A percentile compares a stretch with the other conserved stretches of the same genome.
These are phyloP conservation scores for Cheilosia vernalis DNA, from an alignment of 2,888 invertebrate genomes.

Conservation along the genomic window DNA sequence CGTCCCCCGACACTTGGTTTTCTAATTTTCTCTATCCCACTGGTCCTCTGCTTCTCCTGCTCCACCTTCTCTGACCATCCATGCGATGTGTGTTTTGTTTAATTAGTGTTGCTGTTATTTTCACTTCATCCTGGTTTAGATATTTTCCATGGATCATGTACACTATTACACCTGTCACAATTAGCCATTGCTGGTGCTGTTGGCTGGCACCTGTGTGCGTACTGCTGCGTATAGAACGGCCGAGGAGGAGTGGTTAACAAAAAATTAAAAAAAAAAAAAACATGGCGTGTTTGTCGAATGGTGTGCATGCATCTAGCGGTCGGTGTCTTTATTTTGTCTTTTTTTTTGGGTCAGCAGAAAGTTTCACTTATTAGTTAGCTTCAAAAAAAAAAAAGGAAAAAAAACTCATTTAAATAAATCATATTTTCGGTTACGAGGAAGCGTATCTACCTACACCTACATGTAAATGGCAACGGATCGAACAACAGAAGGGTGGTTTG, in stretches of 20 bases:
- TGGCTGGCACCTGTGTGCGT: conserved; percentile 73
- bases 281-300: conserved; percentile 63
- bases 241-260: conserved; percentile 55
- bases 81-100: conserved; percentile 63
- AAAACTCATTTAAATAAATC: conserved; percentile 49
- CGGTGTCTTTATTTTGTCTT: conserved; percentile 21
- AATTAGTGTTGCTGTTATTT: conserved; percentile 72
- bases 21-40: conserved; percentile 69
- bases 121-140: conserved; percentile 73
- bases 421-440: conserved; percentile 47
- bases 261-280: conserved; percentile 50
- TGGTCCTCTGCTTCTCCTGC: not conserved
- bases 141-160: conserved; percentile 69
- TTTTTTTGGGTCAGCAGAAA: conserved; percentile 71
- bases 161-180: conserved; percentile 74
- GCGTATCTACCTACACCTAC: not conserved
- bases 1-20: conserved; percentile 52
- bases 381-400: conserved; percentile 10
- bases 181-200: conserved; percentile 76
- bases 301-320: conserved; percentile 57
- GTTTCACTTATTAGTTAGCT: conserved; percentile 51
- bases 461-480: not conserved
- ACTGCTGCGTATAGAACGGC: conserved; percentile 9
- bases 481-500: conserved; percentile 36
- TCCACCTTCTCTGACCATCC: conserved; percentile 9